A percentile compares a stretch with the other conserved stretches of the same genome.
Conservation (phyloP, 2,888 invertebrate species). For the Patella caerulea region DNA sequence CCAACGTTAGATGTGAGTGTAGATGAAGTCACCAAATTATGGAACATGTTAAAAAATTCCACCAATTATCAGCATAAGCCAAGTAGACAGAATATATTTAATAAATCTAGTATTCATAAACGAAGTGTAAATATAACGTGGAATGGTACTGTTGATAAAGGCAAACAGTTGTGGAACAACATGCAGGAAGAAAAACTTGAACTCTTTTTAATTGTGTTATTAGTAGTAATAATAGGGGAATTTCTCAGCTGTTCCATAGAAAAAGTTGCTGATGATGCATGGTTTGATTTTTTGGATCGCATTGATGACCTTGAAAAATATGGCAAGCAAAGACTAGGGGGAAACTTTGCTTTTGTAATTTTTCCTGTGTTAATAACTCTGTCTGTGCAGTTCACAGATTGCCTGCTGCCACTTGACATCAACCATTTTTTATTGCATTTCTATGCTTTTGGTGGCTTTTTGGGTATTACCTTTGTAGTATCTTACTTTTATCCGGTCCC, state of each 20-base stretch:
- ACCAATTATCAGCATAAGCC: neutral
- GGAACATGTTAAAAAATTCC: neutral
- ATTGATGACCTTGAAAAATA: conserved; percentile 67
- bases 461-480: conserved; percentile 53
- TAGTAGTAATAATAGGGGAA: conserved; percentile 61
- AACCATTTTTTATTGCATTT: conserved; percentile 66
- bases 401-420: conserved; percentile 56
- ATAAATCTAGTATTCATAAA: neutral
- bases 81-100: neutral
- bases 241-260: conserved; percentile 59
- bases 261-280: conserved; percentile 66
- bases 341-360: conserved; percentile 59
- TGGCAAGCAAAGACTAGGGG: conserved; percentile 65
- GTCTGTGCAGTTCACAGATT: conserved; percentile 61
- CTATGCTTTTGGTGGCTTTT: conserved; percentile 59
- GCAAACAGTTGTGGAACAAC: conserved; percentile 21
- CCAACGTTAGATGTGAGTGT: neutral
- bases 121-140: neutral
- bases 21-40: neutral
- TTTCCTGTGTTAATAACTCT: conserved; percentile 57
- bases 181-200: conserved; percentile 44
- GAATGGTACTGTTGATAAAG: neutral
- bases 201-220: conserved; percentile 56
- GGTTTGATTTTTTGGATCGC: conserved; percentile 68
- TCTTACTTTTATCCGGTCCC: conserved; percentile 64